These are phyloP conservation scores for Anguilla pacifica DNA, from an alignment of 2,797 vertebrate genomes.

Conservation along the genomic window DNA sequence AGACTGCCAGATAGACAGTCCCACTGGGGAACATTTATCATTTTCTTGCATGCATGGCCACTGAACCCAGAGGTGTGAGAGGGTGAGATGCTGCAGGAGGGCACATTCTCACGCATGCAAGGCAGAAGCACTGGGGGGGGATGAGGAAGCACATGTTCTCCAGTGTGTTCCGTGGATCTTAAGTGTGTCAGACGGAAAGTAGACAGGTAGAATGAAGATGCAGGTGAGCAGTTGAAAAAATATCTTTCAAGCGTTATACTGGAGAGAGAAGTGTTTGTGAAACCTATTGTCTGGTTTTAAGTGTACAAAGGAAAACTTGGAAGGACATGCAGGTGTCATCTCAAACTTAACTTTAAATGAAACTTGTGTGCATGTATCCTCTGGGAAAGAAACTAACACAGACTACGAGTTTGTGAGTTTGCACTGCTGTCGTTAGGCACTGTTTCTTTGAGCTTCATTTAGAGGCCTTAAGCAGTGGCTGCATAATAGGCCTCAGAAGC, in stretches of 20 bases:
- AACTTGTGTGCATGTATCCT: neutral
- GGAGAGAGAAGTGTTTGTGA: neutral
- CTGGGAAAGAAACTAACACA: neutral
- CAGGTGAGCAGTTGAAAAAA: neutral
- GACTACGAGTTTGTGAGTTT: neutral
- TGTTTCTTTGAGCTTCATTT: neutral
- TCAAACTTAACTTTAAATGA: neutral
- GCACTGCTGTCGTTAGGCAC: neutral
- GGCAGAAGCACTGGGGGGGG: neutral
- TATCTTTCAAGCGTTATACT: neutral
- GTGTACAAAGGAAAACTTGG: neutral
- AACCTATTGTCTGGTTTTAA: neutral
- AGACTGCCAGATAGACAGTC: constrained; percentile 43
- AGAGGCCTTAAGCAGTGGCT: neutral
- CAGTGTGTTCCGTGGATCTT: neutral
- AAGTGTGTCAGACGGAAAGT: neutral
- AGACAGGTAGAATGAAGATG: neutral
- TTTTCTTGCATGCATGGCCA: neutral
- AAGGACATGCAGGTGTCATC: neutral
- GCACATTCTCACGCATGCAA: neutral
- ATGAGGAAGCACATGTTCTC: neutral
- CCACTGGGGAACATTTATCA: constrained; percentile 68
- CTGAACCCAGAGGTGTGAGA: constrained; percentile 8
- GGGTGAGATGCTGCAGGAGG: neutral
- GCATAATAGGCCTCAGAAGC: neutral